A percentile compares a stretch with the other conserved stretches of the same genome.
phyloP scores from a whole-genome alignment of 2,113 vertebrate genomes.

The Coturnix japonica region DNA sequence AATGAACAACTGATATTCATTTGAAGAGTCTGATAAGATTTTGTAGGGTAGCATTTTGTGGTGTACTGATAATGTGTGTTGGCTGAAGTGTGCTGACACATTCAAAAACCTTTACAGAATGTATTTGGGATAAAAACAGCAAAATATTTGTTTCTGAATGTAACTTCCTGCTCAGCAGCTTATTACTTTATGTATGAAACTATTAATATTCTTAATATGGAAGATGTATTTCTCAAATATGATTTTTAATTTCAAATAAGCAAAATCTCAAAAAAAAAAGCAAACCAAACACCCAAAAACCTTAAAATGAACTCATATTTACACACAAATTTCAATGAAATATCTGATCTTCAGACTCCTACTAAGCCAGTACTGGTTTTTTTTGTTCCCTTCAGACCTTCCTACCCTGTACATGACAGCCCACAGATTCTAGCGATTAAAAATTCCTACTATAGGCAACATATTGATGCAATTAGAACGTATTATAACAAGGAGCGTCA shows the following conservation, averaged over 20 bases:
- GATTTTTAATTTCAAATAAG: background rate
- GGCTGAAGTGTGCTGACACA: background rate
- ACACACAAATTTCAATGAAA: background rate
- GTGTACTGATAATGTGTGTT: background rate
- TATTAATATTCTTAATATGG: background rate
- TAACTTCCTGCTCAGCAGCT: background rate
- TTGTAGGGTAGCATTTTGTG: background rate
- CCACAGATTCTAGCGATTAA: constrained; percentile 82
- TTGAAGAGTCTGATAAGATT: background rate
- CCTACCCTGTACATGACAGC: constrained; percentile 83
- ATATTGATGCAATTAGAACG: constrained; percentile 77
- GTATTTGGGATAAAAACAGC: background rate
- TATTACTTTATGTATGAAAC: background rate
- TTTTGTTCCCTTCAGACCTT: constrained; percentile 56
- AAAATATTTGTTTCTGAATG: background rate
- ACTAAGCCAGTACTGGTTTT: background rate
- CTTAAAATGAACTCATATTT: background rate
- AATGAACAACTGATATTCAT: background rate
- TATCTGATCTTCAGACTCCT: background rate
- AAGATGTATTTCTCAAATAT: background rate
- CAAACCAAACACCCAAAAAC: background rate
- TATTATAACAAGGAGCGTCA: constrained; percentile 84
- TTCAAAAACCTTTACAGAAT: constrained; percentile 3
- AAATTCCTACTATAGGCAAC: constrained; percentile 80
- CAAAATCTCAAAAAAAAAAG: background rate